phyloP scores from a whole-genome alignment of 2,888 invertebrate genomes.

The Sipha maydis region DNA sequence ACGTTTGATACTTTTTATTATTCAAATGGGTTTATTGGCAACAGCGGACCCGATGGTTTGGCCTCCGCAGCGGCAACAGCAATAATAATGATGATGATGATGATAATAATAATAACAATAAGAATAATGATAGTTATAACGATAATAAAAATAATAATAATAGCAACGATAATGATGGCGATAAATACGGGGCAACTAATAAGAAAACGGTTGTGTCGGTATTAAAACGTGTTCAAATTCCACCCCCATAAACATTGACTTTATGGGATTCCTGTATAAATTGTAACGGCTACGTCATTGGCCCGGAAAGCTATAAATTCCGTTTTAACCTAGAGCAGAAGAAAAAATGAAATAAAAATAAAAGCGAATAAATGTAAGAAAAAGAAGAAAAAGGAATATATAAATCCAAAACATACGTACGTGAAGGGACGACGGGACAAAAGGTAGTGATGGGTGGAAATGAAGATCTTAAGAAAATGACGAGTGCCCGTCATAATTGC shows the following conservation, averaged over 20 bases:
- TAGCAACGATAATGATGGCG: conserved; percentile 41
- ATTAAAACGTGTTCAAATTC: conserved; percentile 59
- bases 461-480: conserved; percentile 12
- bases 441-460: not conserved
- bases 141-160: conserved; percentile 21
- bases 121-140: conserved; percentile 17
- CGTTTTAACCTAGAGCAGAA: conserved; percentile 41
- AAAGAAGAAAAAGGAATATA: not conserved
- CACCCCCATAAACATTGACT: conserved; percentile 59
- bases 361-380: not conserved
- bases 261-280: conserved; percentile 60
- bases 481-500: not conserved
- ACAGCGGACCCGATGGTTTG: not conserved
- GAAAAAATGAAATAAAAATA: not conserved
- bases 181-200: conserved; percentile 52
- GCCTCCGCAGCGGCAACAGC: not conserved
- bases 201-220: conserved; percentile 59
- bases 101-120: not conserved
- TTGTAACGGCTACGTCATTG: conserved; percentile 40
- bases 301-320: conserved; percentile 57
- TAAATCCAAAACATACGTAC: not conserved
- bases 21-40: conserved; percentile 29
- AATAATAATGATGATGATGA: not conserved
- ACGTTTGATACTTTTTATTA: not conserved
- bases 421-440: no score